Evolutionary conservation across 2,797 vertebrate genomes (phyloP), one percentile per base, ranked within the genome.

Genomic region (Scarus forsteni): DNA sequence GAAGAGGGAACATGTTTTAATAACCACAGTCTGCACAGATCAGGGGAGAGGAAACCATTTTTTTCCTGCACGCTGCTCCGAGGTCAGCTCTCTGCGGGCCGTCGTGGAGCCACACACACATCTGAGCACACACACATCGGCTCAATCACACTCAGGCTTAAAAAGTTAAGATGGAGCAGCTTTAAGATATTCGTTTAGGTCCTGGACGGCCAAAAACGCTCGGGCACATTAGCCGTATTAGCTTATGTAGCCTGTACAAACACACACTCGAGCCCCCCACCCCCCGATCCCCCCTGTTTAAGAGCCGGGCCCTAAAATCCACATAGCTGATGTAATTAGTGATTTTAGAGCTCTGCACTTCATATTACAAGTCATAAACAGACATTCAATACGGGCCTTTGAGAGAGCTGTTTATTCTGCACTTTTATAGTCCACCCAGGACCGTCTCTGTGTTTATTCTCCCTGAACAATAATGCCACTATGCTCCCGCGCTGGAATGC

Each of bases 281-380:
- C 66, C 27, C 27, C 76, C 66, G 67, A 39, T 60, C 42, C 75
- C 77, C 69, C 57, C 63, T 67, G 27, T 89, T 91, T 90, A 89
- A 85, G 66, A 83, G 88, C 73, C 87, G 74, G 86, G 70, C 50
- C 54, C 69, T 81, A 81, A 91, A 92, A 85, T 88, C 83, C 87
- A 85, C 85, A 66, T 68, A 80, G 89, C 87, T 92, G 92, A 93
- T 92, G 90, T 92, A 94, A 92, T 93, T 91, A 93, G 91, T 90
- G 83, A 92, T 93, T 92, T 91, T 87, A 91, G 79, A 87, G 88
- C 81, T 77, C 78, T 86, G 87, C 90, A 91, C 92, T 92, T 92
- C 86, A 82, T 91, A 91, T 90, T 92, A 90, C 87, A 84, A 85
- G 88, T 85, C 89, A 89, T 93, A 94, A 94, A 94, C 93, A 93